These are phyloP conservation scores for Crocallis elinguaria DNA, from an alignment of 2,888 invertebrate genomes.

Conservation along the genomic window DNA sequence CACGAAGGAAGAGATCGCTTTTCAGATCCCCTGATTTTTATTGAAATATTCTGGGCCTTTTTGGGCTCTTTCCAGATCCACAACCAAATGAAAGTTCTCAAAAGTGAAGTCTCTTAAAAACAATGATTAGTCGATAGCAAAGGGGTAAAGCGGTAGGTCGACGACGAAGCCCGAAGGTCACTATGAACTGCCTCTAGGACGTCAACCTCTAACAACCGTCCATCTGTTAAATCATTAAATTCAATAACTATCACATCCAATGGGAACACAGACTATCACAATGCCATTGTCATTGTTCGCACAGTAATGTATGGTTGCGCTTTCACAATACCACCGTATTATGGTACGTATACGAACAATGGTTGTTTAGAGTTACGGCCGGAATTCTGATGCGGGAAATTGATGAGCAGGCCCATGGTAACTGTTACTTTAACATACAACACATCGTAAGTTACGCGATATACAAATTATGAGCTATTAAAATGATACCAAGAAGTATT, in stretches of 20 bases:
- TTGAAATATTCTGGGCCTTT: too few relatives aligned
- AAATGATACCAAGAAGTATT: constrained; percentile 12
- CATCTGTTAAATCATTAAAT: constrained; percentile 3
- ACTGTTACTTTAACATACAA: too few relatives aligned
- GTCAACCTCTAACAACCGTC: background rate
- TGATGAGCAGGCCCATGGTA: constrained; percentile 49
- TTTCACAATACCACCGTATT: constrained; percentile 49
- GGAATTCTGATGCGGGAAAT: constrained; percentile 63
- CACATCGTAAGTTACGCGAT: constrained; percentile 18
- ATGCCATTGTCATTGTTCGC: constrained; percentile 33
- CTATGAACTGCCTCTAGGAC: too few relatives aligned
- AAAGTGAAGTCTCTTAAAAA: too few relatives aligned
- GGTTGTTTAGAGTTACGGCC: constrained; percentile 65
- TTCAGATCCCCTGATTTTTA: too few relatives aligned
- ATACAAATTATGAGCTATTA: constrained; percentile 25
- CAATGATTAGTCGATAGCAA: too few relatives aligned
- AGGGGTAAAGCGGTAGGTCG: too few relatives aligned
- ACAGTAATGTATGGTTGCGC: constrained; percentile 35
- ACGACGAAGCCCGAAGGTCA: too few relatives aligned
- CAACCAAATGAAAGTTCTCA: too few relatives aligned
- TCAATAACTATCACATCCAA: constrained; percentile 5
- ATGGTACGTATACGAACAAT: constrained; percentile 64
- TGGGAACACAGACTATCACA: constrained; percentile 24
- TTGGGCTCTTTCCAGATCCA: too few relatives aligned
- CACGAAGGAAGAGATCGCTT: too few relatives aligned